A percentile compares a stretch with the other conserved stretches of the same genome.
These are phyloP conservation scores for Gymnogyps californianus DNA, from an alignment of 2,113 vertebrate genomes.

Conservation along the genomic window DNA sequence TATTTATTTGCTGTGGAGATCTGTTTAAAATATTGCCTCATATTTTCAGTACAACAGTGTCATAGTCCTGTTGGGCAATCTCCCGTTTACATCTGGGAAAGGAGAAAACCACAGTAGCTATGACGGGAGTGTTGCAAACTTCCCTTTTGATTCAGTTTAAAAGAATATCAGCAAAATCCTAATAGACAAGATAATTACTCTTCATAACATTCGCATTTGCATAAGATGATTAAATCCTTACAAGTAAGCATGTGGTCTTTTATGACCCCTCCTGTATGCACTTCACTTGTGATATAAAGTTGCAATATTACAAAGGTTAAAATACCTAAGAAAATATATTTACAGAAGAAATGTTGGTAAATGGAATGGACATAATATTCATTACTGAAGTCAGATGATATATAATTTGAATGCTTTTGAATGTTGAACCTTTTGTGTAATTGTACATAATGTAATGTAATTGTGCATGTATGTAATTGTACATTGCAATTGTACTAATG, in stretches of 20 bases:
- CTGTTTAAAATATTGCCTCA: conserved; percentile 27
- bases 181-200: not conserved
- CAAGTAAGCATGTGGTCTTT: not conserved
- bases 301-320: not conserved
- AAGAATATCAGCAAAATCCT: not conserved
- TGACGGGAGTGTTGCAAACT: not conserved
- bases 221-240: not conserved
- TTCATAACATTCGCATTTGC: not conserved
- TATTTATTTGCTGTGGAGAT: conserved; percentile 16
- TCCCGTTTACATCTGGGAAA: not conserved
- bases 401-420: not conserved
- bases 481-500: not conserved
- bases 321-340: not conserved
- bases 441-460: not conserved
- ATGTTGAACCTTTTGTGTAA: not conserved
- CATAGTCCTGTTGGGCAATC: not conserved
- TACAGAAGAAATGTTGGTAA: not conserved
- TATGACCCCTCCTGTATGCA: not conserved
- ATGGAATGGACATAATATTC: not conserved
- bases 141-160: not conserved
- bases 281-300: not conserved
- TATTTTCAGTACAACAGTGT: not conserved
- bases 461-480: not conserved
- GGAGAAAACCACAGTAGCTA: not conserved
- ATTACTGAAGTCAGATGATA: not conserved